A percentile compares a stretch with the other conserved stretches of the same genome.
Conservation (phyloP, 2,888 invertebrate species). For the Agrochola litura region DNA sequence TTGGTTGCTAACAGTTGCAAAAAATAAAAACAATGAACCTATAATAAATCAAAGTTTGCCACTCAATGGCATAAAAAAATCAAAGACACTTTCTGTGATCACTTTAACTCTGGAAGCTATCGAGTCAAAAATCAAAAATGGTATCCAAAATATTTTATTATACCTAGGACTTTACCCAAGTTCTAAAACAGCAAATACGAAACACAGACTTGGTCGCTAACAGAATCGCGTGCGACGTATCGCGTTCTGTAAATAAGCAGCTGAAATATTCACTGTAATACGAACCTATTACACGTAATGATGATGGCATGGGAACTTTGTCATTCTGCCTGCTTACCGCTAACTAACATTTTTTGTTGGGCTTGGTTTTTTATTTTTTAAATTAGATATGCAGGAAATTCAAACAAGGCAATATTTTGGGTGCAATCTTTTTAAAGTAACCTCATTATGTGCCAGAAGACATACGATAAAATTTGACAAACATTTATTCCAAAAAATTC, state of each 20-base stretch:
- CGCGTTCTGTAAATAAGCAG: constrained; percentile 85
- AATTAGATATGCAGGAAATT: constrained; percentile 53
- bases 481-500: neutral
- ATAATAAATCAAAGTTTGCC: neutral
- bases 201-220: constrained; percentile 57
- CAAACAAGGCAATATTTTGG: constrained; percentile 28
- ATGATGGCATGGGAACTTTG: constrained; percentile 86
- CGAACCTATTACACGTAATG: constrained; percentile 85
- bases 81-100: neutral
- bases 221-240: constrained; percentile 81
- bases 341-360: constrained; percentile 60
- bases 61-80: neutral
- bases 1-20: neutral
- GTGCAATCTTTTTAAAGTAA: constrained; percentile 35
- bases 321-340: constrained; percentile 74
- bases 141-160: neutral
- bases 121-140: neutral
- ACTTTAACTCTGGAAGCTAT: neutral
- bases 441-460: constrained; percentile 23
- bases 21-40: neutral
- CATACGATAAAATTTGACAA: neutral
- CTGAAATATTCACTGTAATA: constrained; percentile 87
- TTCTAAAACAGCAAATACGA: constrained; percentile 14
- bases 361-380: constrained; percentile 46
- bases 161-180: neutral